Evolutionary conservation across 2,113 vertebrate species (phyloP).

Genomic region (Recurvirostra avosetta): DNA sequence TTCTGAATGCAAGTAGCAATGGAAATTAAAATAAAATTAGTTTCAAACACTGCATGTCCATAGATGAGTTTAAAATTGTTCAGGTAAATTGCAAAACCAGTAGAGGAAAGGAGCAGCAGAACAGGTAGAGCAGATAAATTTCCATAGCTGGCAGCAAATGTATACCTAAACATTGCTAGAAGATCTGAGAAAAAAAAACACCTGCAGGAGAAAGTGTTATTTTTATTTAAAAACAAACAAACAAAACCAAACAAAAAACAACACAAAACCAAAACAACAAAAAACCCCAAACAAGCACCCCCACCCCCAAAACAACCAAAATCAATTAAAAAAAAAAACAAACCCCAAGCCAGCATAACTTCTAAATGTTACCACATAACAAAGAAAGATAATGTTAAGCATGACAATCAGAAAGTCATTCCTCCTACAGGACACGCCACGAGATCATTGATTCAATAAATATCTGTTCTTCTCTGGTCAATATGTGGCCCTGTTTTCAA

Average conservation of each 20-base stretch:
- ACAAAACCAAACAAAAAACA: background rate
- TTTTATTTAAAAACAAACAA: background rate
- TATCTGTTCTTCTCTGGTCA: background rate
- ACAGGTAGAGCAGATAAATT: background rate
- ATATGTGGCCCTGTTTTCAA: background rate
- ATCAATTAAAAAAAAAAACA: background rate
- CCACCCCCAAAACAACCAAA: background rate
- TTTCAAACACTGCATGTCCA: background rate
- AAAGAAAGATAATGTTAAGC: background rate
- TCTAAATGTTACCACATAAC: background rate
- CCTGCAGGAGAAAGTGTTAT: background rate
- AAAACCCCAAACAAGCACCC: background rate
- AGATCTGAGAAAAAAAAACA: background rate
- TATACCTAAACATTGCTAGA: background rate
- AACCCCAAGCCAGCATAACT: background rate
- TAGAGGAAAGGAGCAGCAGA: background rate
- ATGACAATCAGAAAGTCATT: background rate
- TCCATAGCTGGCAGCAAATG: background rate
- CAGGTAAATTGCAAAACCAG: background rate
- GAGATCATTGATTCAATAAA: background rate
- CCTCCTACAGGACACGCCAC: background rate
- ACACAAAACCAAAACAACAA: fast-evolving
- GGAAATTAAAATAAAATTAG: background rate
- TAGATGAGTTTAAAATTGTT: background rate
- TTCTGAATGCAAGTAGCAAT: background rate